These are phyloP conservation scores for Noctua fimbriata DNA, from an alignment of 2,888 invertebrate genomes.

Conservation along the genomic window DNA sequence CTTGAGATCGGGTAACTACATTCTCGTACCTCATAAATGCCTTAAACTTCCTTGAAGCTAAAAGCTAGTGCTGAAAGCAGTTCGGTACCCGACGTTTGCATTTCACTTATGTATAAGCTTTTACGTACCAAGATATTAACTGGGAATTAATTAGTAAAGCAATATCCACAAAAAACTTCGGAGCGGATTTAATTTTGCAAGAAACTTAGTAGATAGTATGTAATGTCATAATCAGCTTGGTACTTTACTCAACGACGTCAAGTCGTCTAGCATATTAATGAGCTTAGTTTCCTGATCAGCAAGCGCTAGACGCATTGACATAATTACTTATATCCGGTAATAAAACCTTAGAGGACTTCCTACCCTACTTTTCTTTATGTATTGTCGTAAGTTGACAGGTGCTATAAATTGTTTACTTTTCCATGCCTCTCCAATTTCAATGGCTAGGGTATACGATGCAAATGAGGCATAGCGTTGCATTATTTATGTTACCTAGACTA, in stretches of 20 bases:
- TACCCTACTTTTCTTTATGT: constrained; percentile 33
- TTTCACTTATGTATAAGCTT: constrained; percentile 29
- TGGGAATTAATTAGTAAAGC: constrained; percentile 28
- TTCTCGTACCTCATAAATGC: constrained; percentile 66
- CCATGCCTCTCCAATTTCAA: constrained; percentile 49
- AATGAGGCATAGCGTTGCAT: constrained; percentile 58
- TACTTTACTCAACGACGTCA: constrained; percentile 37
- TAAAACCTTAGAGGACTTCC: constrained; percentile 44
- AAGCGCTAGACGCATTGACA: constrained; percentile 51
- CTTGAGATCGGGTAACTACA: constrained; percentile 65
- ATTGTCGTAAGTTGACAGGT: constrained; percentile 47
- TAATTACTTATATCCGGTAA: constrained; percentile 59
- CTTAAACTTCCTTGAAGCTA: constrained; percentile 42
- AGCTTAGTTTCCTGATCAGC: constrained; percentile 53
- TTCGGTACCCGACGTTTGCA: constrained; percentile 9
- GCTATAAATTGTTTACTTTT: constrained; percentile 55
- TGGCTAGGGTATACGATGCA: constrained; percentile 44
- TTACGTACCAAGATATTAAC: constrained; percentile 16
- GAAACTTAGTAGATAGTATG: constrained; percentile 46
- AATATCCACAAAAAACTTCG: constrained; percentile 36
- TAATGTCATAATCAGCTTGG: constrained; percentile 43
- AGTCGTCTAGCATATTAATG: constrained; percentile 57
- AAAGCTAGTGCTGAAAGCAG: constrained; percentile 46
- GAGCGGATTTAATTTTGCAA: constrained; percentile 30
- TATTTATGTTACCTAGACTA: constrained; percentile 53